Percentiles rank a stretch among this genome's conserved stretches.
These are phyloP conservation scores for Pica pica DNA, from an alignment of 2,113 vertebrate genomes.

Conservation along the genomic window DNA sequence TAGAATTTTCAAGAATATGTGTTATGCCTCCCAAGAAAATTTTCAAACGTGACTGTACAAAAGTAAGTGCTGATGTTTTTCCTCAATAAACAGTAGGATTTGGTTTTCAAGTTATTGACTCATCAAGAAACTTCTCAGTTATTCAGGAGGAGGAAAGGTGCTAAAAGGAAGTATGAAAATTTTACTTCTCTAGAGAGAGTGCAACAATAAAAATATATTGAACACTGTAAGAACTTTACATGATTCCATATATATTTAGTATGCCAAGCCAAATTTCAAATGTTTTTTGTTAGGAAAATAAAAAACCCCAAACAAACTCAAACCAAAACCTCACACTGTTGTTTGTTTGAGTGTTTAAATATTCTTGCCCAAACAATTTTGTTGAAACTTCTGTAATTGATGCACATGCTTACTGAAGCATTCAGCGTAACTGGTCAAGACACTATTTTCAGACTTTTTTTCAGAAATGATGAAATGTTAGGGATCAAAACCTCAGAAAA, in stretches of 20 bases:
- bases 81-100: not conserved
- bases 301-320: accelerated
- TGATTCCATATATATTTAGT: not conserved
- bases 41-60: not conserved
- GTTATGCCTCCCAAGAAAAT: not conserved
- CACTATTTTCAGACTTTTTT: not conserved
- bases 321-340: not conserved
- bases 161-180: not conserved
- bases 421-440: not conserved
- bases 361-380: not conserved
- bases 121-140: not conserved
- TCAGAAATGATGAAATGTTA: not conserved
- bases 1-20: not conserved
- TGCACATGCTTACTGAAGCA: not conserved
- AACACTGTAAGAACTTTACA: not conserved
- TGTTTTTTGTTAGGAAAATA: not conserved
- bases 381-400: not conserved
- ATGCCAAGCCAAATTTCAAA: not conserved
- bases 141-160: not conserved
- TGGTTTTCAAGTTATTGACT: not conserved
- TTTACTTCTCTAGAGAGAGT: not conserved
- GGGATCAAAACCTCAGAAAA: not conserved
- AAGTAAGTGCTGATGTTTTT: not conserved
- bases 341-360: not conserved
- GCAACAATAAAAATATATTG: not conserved